Base-by-base conservation (phyloP, 2,888 invertebrate genomes). In the Polylopha cassiicola region DNA sequence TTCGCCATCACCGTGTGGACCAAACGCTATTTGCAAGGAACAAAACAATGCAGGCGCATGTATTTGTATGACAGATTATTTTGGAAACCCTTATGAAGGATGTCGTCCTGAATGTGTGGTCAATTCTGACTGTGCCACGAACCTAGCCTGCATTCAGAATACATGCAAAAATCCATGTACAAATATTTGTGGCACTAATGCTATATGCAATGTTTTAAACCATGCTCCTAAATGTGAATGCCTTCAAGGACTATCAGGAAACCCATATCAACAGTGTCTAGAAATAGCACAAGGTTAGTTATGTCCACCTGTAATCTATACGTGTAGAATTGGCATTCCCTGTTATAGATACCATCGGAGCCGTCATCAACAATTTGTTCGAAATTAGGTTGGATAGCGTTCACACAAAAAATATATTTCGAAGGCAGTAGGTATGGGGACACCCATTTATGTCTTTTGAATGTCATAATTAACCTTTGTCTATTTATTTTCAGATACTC, bases 71-170 rank as follows among this genome's bases (percentile, higher is more conserved):
- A 82, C 89, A 3, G 91, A 90, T 60, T 88, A 90, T 62, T 86
- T 90, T 44, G 94, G 94, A 39, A 91, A 92, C 70, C 93, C 94
- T 22, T 92, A 92, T 53, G 91, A 91, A 71, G 91, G 91, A 16
- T 93, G 93, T 65, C 87, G 91, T 31, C 93, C 93, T 4, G 92
- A 93, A 73, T 93, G 93, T 65, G 78, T 89, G 0, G 75, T 91
- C 3, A 92, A 92, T 70, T 89, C 91, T 2, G 93, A 92, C 58
- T 93, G 93, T 65, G 72, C 89, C 2, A 87, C 89, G 1, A 91
- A 91, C 58, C 87, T 88, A 53, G 92, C 92, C 2, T 94, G 94
- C 52, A 87, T 91, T 27, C 89, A 89, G 57, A 90, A 89, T 55
- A 92, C 92, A 73, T 94, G 94, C 62, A 82, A 87, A 60, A 90